Evolutionary conservation across 2,113 vertebrate species (phyloP).

Genomic region (Andinoacara biseriatus): DNA sequence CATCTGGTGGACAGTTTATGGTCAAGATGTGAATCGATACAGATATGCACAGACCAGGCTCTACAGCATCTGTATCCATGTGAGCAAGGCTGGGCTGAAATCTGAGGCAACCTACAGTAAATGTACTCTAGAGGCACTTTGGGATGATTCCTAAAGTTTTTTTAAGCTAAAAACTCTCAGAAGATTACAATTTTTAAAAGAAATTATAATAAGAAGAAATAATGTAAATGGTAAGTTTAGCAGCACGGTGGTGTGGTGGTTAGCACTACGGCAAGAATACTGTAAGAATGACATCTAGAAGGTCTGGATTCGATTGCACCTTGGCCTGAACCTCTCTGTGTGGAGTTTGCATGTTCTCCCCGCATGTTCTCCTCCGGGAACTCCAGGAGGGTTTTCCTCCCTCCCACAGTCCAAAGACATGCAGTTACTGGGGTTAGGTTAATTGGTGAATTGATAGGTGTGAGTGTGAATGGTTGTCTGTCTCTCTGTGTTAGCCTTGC

Average conservation of each 20-base stretch:
- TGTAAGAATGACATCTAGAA: no score
- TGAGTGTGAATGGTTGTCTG: no score
- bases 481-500: no score
- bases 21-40: neutral
- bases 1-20: neutral
- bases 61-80: neutral
- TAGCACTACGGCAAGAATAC: neutral
- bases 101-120: neutral
- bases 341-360: no score
- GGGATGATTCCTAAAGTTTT: neutral
- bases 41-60: neutral
- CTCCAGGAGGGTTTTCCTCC: no score
- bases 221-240: neutral
- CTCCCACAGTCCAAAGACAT: no score
- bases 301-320: no score
- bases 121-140: slow-evolving; percentile 28
- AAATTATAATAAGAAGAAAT: neutral
- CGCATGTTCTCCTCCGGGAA: no score
- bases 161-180: no score
- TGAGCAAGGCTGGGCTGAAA: neutral
- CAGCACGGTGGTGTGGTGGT: neutral
- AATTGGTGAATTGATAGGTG: no score
- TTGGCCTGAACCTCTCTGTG: no score
- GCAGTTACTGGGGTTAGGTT: no score
- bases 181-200: neutral